Conservation (phyloP, 2,888 invertebrate genomes). For the Enoplolaimus lenunculus region DNA sequence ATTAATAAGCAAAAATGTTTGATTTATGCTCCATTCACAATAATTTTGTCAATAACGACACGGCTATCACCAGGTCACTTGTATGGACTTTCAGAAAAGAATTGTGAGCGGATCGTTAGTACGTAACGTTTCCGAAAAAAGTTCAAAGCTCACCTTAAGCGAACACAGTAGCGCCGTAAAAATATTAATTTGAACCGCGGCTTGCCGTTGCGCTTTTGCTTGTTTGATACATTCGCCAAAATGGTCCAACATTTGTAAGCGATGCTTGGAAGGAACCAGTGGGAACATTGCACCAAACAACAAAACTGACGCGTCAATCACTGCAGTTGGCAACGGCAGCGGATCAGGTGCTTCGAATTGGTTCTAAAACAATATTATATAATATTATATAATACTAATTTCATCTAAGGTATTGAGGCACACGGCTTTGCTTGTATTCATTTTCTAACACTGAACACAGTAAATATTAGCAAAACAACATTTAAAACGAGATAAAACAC, state of each 20-base stretch:
- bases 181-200: conserved; percentile 88
- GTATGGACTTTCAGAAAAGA: too few relatives aligned
- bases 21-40: too few relatives aligned
- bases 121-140: too few relatives aligned
- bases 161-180: conserved; percentile 81
- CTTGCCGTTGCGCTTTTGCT: conserved; percentile 77
- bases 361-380: conserved; percentile 20
- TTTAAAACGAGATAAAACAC: too few relatives aligned
- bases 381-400: too few relatives aligned
- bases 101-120: too few relatives aligned
- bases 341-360: conserved; percentile 37
- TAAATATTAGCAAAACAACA: too few relatives aligned
- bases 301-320: conserved; percentile 80
- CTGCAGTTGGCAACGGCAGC: conserved; percentile 81
- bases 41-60: too few relatives aligned
- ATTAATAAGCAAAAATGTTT: too few relatives aligned
- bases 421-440: not conserved
- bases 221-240: conserved; percentile 80
- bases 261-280: conserved; percentile 81
- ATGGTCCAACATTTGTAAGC: conserved; percentile 91
- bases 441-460: too few relatives aligned
- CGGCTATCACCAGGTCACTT: too few relatives aligned
- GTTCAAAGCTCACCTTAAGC: conserved; percentile 54
- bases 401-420: not conserved
- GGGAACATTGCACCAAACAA: conserved; percentile 88